Evolutionary conservation across 1,140 invertebrate genomes (phyloP), one percentile per base, ranked within the genome.

Genomic region (Dendrolimus punctatus): DNA sequence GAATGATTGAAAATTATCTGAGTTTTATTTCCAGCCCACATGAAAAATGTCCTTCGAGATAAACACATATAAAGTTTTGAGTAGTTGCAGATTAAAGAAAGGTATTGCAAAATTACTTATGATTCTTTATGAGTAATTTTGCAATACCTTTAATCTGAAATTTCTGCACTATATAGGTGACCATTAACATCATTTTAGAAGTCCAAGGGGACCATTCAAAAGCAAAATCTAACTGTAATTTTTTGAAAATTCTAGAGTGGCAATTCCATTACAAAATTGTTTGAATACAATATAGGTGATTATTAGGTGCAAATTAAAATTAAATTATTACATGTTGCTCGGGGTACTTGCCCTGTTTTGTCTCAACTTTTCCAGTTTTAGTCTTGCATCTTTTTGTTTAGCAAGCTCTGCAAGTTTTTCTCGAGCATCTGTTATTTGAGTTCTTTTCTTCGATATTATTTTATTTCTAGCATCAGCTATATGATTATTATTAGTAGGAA

Each of bases 371-470:
- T 91, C 87, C 38, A 93, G 75, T 66, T 91, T 91, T 9, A 90
- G 70, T 55, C 92, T 78, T 37, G 91, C 91, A 83, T 93, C 92
- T 51, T 87, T 90, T 59, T 91, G 90, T 64, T 91, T 92, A 4
- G 91, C 91, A 55, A 92, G 87, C 76, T 91, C 87, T 23, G 89
- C 89, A 38, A 93, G 75, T 68, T 91, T 92, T 63, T 92, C 92
- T 56, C 92, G 77, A 2, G 92, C 92, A 86, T 93, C 92, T 5
- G 85, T 88, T 40, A 93, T 85, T 58, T 91, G 90, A 46, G 87
- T 88, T 39, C 91, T 83, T 62, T 92, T 92, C 58, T 92, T 92
- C 46, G 90, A 89, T 62, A 92, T 91, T 51, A 93, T 93, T 80
- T 91, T 91, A 57, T 90, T 87, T 53, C 92, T 80, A 36, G 92